phyloP scores from a whole-genome alignment of 2,797 vertebrate genomes.

The Hydrocynus forskahlii region DNA sequence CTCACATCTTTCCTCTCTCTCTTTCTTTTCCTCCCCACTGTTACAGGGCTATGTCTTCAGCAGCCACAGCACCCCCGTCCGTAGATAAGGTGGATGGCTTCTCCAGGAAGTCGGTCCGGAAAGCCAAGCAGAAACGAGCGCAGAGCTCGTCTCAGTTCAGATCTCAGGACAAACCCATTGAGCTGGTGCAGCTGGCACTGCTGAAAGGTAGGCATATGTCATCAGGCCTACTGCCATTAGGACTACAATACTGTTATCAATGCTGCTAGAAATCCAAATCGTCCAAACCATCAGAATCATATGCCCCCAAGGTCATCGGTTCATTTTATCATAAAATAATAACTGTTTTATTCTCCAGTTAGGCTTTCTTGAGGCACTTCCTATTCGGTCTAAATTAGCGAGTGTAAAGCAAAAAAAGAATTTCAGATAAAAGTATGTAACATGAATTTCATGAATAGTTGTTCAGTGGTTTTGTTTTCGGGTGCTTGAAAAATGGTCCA shows the following conservation, averaged over 20 bases:
- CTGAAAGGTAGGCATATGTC: constrained; percentile 89
- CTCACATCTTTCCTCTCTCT: not conserved
- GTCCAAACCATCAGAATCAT: too few species aligned
- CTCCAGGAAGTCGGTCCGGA: constrained; percentile 99
- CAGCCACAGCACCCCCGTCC: constrained; percentile 97
- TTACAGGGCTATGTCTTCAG: constrained; percentile 99
- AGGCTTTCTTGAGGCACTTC: not conserved
- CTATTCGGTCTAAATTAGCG: not conserved
- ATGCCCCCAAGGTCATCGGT: too few species aligned
- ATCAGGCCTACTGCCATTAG: not conserved
- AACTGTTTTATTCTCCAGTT: not conserved
- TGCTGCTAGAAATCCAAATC: not conserved
- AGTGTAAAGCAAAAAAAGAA: not conserved
- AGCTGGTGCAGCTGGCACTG: constrained; percentile 95
- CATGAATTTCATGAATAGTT: not conserved
- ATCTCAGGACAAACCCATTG: constrained; percentile 99
- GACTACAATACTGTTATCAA: not conserved
- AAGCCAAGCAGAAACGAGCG: constrained; percentile 98
- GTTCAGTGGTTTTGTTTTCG: constrained; percentile 7
- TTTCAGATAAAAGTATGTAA: too few species aligned
- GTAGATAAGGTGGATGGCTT: constrained; percentile 99
- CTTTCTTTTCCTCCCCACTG: constrained; percentile 44
- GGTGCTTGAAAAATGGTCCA: not conserved
- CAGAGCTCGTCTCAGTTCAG: constrained; percentile 99
- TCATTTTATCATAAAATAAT: too few species aligned